Evolutionary conservation across 2,888 invertebrate species (phyloP).

Genomic region (Rhogogaster chlorosoma): DNA sequence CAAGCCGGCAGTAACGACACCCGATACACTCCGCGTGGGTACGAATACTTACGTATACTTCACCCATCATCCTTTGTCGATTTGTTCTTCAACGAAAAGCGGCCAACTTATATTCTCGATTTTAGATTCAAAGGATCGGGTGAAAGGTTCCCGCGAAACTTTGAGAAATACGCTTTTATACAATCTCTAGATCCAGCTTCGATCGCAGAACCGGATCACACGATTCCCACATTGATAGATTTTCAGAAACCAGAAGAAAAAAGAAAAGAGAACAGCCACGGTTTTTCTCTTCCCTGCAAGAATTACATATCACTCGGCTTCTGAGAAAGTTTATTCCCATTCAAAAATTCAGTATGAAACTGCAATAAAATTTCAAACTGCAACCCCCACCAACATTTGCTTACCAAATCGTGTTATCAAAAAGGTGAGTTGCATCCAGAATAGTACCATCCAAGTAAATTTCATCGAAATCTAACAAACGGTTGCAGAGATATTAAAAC

Average conservation of each 20-base stretch:
- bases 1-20: constrained; percentile 29
- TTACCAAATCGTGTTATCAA: neutral
- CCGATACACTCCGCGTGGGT: constrained; percentile 39
- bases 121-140: constrained; percentile 16
- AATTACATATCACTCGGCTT: neutral
- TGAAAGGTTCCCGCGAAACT: constrained; percentile 13
- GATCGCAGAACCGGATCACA: neutral
- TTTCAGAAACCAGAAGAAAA: neutral
- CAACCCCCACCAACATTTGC: neutral
- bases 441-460: neutral
- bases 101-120: constrained; percentile 5
- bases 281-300: neutral
- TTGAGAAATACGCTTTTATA: neutral
- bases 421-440: neutral
- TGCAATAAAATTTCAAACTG: neutral
- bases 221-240: neutral
- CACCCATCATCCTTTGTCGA: constrained; percentile 43
- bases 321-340: neutral
- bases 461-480: neutral
- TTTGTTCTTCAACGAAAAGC: constrained; percentile 38
- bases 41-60: neutral
- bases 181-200: neutral
- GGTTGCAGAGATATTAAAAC: neutral
- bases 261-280: neutral
- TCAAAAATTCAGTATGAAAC: neutral